Evolutionary conservation across 2,797 vertebrate genomes (phyloP).

Genomic region (Setipinna tenuifilis): DNA sequence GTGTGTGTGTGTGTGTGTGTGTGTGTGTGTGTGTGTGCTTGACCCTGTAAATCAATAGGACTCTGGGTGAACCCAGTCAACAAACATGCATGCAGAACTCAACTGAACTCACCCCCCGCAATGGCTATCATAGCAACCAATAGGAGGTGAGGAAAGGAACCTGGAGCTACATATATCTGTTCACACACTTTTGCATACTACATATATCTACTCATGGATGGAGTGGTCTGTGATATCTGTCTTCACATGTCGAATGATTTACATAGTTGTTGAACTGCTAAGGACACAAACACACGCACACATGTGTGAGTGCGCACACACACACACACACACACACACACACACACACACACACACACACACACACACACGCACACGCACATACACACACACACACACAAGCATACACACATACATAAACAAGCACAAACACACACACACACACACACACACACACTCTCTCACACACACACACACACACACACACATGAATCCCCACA

Average conservation of each 20-base stretch:
- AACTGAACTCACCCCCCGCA: not conserved
- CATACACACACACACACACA: constrained; percentile 1
- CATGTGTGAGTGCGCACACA: not conserved
- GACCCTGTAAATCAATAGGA: constrained; percentile 10
- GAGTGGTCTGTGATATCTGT: not conserved
- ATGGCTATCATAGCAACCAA: not conserved
- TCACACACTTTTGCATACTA: not conserved
- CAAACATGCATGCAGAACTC: not conserved
- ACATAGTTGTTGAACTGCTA: not conserved
- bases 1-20: too few species aligned
- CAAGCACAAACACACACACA: constrained; percentile 14
- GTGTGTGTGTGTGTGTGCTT: not conserved
- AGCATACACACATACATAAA: not conserved
- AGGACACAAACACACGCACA: not conserved
- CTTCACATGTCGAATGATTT: not conserved
- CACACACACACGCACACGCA: constrained; percentile 7
- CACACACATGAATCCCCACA: not conserved
- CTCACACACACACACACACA: constrained; percentile 9
- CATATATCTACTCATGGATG: constrained; percentile 3
- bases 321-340: constrained; percentile 21
- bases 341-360: not conserved
- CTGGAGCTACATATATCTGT: not conserved
- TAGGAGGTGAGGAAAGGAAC: not conserved
- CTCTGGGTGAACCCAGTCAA: not conserved
- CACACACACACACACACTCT: constrained; percentile 11